Evolutionary conservation across 2,113 vertebrate species (phyloP).

Genomic region (Ptychochromis oligacanthus): DNA sequence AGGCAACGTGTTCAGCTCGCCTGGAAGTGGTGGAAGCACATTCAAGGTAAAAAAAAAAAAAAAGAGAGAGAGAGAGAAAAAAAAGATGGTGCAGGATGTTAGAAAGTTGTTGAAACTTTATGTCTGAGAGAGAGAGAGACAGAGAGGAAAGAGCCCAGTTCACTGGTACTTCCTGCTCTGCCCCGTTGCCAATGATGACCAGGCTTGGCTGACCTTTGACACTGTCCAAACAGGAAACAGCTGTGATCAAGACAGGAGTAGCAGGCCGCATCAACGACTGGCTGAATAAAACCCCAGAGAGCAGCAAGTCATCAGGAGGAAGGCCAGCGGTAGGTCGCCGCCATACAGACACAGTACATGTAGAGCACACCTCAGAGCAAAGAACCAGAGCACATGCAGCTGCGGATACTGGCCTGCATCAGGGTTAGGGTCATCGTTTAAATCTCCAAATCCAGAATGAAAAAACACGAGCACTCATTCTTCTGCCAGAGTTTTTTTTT

Average conservation of each 20-base stretch:
- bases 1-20: too few relatives aligned
- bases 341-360: slow-evolving; percentile 2
- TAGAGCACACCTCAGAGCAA: background rate
- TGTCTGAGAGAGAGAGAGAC: background rate
- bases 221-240: slow-evolving; percentile 87
- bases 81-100: background rate
- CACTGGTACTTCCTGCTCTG: slow-evolving; percentile 54
- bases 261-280: slow-evolving; percentile 98
- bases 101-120: background rate
- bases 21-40: too few relatives aligned
- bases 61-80: background rate
- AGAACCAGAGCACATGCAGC: background rate
- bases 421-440: background rate
- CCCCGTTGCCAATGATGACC: slow-evolving; percentile 29
- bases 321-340: slow-evolving; percentile 88
- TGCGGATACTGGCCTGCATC: background rate
- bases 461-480: background rate
- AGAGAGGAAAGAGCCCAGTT: slow-evolving; percentile 38
- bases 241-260: slow-evolving; percentile 95
- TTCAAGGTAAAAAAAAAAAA: background rate
- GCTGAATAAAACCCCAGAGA: slow-evolving; percentile 96
- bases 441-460: background rate
- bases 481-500: background rate
- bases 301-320: slow-evolving; percentile 87
- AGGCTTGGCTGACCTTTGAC: slow-evolving; percentile 62